Conservation (phyloP, 1,140 invertebrate genomes). For the Acromyrmex charruanus region DNA sequence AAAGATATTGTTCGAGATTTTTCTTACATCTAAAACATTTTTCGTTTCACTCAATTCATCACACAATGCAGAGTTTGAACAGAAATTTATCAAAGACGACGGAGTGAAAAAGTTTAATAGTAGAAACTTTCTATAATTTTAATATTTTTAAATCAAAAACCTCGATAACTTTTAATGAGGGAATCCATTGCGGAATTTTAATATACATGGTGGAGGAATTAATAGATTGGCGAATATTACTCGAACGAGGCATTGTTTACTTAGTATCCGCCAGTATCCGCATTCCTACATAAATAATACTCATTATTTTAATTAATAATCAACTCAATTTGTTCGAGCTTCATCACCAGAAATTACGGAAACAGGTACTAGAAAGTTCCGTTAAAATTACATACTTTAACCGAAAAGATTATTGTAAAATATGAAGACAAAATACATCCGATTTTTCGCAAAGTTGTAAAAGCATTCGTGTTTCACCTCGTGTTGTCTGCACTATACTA, state of each 20-base stretch:
- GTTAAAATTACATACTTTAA: slow-evolving; percentile 3
- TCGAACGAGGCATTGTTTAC: slow-evolving; percentile 1
- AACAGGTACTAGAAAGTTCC: background rate
- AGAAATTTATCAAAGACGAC: background rate
- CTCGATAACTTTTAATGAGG: slow-evolving; percentile 38
- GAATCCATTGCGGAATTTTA: slow-evolving; percentile 7
- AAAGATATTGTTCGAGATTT: slow-evolving; percentile 11
- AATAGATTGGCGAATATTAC: slow-evolving; percentile 7
- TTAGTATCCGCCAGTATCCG: slow-evolving; percentile 2
- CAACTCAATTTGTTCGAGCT: background rate
- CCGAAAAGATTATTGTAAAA: background rate
- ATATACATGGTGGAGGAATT: slow-evolving; percentile 1
- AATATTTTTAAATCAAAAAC: slow-evolving; percentile 33
- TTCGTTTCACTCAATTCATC: background rate
- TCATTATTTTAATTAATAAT: slow-evolving; percentile 30
- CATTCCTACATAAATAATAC: slow-evolving; percentile 15
- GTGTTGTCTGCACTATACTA: background rate
- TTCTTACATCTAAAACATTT: background rate
- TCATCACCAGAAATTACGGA: background rate
- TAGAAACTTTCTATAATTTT: slow-evolving; percentile 30
- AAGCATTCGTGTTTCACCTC: background rate
- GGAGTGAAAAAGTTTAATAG: slow-evolving; percentile 34
- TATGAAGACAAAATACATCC: background rate
- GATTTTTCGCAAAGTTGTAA: background rate
- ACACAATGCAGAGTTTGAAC: background rate